Evolutionary conservation across 2,888 invertebrate genomes (phyloP).

Genomic region (Amblyjoppa fuscipennis): DNA sequence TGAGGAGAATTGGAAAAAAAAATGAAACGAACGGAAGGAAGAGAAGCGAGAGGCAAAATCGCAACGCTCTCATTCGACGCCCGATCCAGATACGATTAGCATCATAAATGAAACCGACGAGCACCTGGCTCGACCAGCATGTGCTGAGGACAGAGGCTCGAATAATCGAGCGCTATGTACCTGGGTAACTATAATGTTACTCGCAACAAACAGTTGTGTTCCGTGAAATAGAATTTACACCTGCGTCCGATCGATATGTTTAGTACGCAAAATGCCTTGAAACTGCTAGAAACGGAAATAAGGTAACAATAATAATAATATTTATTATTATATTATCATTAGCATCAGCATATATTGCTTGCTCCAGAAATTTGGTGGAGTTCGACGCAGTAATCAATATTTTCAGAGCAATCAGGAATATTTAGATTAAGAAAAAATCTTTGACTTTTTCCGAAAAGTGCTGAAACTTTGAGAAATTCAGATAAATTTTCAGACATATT

Average conservation of each 20-base stretch:
- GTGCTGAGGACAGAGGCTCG: conserved; percentile 28
- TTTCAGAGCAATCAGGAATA: too few species aligned
- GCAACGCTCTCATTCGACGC: conserved; percentile 25
- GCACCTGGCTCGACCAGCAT: conserved; percentile 56
- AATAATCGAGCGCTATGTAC: conserved; percentile 8
- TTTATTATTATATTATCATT: too few species aligned
- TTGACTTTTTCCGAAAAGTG: too few species aligned
- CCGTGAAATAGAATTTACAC: conserved; percentile 26
- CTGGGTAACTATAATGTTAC: neutral
- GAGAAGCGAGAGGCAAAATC: conserved; percentile 38
- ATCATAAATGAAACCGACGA: conserved; percentile 49
- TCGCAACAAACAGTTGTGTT: conserved; percentile 31
- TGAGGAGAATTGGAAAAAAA: conserved; percentile 10
- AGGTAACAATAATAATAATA: neutral
- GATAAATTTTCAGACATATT: too few species aligned
- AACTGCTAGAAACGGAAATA: neutral
- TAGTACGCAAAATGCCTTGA: neutral
- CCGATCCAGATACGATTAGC: conserved; percentile 51
- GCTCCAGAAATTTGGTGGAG: neutral
- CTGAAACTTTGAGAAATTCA: too few species aligned
- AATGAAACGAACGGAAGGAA: neutral
- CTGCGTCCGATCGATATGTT: conserved; percentile 44
- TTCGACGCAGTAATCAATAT: neutral
- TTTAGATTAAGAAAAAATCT: too few species aligned
- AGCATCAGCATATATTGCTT: neutral